Conservation (phyloP, 64 coral and sea anemone genomes). For the Acropora tenuis region DNA sequence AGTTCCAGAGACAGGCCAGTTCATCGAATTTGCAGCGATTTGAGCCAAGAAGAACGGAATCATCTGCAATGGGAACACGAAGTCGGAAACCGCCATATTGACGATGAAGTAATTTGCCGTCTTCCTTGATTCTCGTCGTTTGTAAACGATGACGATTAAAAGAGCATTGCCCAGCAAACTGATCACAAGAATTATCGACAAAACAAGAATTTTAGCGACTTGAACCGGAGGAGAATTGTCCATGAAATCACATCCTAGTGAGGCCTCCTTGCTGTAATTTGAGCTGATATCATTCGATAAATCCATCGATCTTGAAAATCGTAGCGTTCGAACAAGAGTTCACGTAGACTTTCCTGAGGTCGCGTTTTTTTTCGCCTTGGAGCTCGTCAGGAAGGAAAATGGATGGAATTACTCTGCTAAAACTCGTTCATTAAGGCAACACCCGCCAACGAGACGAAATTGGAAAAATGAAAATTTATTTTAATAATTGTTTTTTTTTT, state of each 20-base stretch:
- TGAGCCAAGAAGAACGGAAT: neutral
- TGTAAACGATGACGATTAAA: neutral
- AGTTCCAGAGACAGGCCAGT: neutral
- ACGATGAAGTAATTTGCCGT: neutral
- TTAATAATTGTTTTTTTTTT: too few species aligned
- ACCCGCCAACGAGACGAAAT: too few species aligned
- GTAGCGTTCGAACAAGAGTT: neutral
- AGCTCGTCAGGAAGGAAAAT: too few species aligned
- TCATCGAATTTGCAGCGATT: neutral
- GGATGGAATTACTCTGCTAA: too few species aligned
- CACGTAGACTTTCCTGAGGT: neutral
- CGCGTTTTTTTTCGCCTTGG: too few species aligned
- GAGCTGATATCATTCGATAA: neutral
- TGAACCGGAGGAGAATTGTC: neutral
- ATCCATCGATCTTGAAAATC: neutral
- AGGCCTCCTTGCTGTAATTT: neutral
- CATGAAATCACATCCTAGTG: neutral
- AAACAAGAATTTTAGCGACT: neutral
- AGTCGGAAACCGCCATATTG: conserved; percentile 22
- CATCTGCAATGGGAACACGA: neutral
- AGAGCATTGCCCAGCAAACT: neutral
- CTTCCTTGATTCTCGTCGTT: neutral
- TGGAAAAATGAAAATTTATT: too few species aligned
- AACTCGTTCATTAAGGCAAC: too few species aligned
- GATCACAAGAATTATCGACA: neutral